Base-by-base conservation (phyloP, 2,888 invertebrate genomes). In the Oscheius myriophilus region DNA sequence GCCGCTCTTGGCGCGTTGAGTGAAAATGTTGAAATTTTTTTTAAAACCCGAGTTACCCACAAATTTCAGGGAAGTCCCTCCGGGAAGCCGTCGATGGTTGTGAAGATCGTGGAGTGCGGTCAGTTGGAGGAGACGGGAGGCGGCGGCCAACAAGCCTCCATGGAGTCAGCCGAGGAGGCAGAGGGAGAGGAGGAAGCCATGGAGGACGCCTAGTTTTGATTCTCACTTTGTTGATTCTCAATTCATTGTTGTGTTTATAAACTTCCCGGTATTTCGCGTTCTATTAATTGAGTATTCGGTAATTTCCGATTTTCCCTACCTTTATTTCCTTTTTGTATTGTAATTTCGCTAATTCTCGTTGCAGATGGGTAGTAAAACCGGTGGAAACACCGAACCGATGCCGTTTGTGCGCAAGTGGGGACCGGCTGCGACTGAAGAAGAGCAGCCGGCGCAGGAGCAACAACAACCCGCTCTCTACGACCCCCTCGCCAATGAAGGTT, bases 381-480 rank as follows among this genome's bases (percentile, higher is more conserved):
- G 78, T n/a, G 78, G 80, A 7, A 86, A 86, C 73, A 80, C 72
- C 26, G 86, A 86, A 67, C 85, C 86, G 16, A 78, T 86, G 82
- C 81, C 82, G 21, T 85, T 86, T 69, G 72, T 83, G 11, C 79
- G 85, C 9, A 82, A 82, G 65, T 83, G 81, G 79, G 83, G 84
- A 21, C 71, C 70, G 42, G 71, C 69, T n/a, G 62, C 46, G 2
- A 33, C 63, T 12, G 55, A 62, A 1, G 26, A 46, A 9, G 53
- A 51, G 7, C 41, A 54, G 52, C 63, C 42, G 9, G 45, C 25
- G 16, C n/a, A 12, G 18, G 41, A 25, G 18, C 33, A 33, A 33
- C 33, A 33, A 9, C 33, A 3, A 18, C 49, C 42, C 43, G 51
- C 46, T 25, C 25, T 4, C n/a, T 9, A 25, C 39, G 49, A 49